Percentiles rank a stretch among this genome's conserved stretches.
phyloP scores from a whole-genome alignment of 2,888 invertebrate species.

The Pterobdella sp. region DNA sequence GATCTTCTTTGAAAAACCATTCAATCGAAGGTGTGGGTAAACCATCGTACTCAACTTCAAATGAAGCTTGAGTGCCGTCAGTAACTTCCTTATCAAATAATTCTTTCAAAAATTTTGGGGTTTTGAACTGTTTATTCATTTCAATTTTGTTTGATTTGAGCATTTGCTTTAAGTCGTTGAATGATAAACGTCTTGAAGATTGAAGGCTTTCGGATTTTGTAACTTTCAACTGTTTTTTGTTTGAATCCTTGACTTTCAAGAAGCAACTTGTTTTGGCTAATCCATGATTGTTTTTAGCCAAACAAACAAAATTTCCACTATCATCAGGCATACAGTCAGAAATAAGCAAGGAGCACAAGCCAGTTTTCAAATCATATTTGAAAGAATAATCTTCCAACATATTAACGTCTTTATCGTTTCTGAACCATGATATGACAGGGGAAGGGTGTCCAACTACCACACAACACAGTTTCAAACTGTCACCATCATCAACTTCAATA shows the following conservation, averaged over 20 bases:
- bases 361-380: constrained; percentile 45
- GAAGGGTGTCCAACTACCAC: constrained; percentile 45
- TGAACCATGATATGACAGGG: constrained; percentile 47
- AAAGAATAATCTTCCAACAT: constrained; percentile 48
- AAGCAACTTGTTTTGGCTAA: constrained; percentile 59
- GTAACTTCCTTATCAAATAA: constrained; percentile 10
- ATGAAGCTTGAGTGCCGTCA: constrained; percentile 22
- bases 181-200: constrained; percentile 5
- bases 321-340: constrained; percentile 50
- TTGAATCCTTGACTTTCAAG: constrained; percentile 54
- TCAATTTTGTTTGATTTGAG: constrained; percentile 5
- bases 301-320: constrained; percentile 56
- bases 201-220: background rate
- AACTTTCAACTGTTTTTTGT: background rate
- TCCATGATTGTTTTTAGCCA: constrained; percentile 71
- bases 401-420: constrained; percentile 47
- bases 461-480: constrained; percentile 44
- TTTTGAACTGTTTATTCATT: background rate
- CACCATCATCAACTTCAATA: constrained; percentile 44
- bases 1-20: constrained; percentile 46
- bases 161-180: constrained; percentile 17
- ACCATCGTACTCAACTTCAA: constrained; percentile 27
- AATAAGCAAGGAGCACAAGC: constrained; percentile 44
- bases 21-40: constrained; percentile 41
- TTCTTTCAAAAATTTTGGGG: constrained; percentile 4